Percentiles rank a stretch among this genome's conserved stretches.
phyloP scores from a whole-genome alignment of 2,888 invertebrate species.

The Apodemia zela region DNA sequence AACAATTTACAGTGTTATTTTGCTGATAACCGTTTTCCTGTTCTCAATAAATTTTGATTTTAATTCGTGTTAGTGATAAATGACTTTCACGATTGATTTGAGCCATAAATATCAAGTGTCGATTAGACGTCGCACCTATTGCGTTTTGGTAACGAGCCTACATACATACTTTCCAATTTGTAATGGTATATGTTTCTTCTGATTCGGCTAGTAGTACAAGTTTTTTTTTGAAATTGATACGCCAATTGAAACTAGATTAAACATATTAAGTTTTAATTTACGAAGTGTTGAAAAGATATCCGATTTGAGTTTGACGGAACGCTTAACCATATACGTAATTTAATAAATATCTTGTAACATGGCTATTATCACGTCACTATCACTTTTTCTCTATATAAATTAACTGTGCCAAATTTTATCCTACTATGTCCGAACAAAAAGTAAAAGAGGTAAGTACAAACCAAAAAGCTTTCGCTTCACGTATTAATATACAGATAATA shows the following conservation, averaged over 20 bases:
- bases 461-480: too few relatives aligned
- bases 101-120: neutral
- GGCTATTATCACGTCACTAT: too few relatives aligned
- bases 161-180: slow-evolving; percentile 6
- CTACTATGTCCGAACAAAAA: too few relatives aligned
- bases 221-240: neutral
- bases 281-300: neutral
- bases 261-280: slow-evolving; percentile 2
- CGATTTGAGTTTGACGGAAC: neutral
- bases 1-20: too few relatives aligned
- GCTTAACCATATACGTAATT: too few relatives aligned
- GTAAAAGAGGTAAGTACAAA: too few relatives aligned
- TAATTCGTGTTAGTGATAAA: neutral
- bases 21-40: too few relatives aligned
- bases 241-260: neutral
- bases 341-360: too few relatives aligned
- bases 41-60: too few relatives aligned
- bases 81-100: neutral
- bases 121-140: neutral
- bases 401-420: too few relatives aligned
- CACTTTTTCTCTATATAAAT: too few relatives aligned
- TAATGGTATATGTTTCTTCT: neutral
- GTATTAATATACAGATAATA: too few relatives aligned
- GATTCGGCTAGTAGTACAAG: neutral
- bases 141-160: neutral